A percentile compares a stretch with the other conserved stretches of the same genome.
These are phyloP conservation scores for Netelia virgata DNA, from an alignment of 2,888 invertebrate species.

Conservation along the genomic window DNA sequence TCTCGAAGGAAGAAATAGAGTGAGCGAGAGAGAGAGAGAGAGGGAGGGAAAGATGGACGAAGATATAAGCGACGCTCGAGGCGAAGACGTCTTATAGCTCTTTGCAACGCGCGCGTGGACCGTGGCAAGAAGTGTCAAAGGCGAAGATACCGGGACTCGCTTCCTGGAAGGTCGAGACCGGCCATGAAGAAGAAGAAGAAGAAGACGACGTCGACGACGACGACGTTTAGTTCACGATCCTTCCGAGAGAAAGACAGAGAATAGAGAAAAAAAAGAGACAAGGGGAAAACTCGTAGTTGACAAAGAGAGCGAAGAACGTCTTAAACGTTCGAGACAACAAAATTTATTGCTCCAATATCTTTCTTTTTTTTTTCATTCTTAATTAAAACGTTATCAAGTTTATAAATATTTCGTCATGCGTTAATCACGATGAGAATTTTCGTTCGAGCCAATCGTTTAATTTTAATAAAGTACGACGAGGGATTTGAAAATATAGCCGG, in stretches of 20 bases:
- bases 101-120: constrained; percentile 40
- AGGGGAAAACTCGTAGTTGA: neutral
- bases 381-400: too few relatives aligned
- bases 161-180: constrained; percentile 66
- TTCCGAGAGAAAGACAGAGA: constrained; percentile 35
- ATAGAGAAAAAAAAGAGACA: neutral
- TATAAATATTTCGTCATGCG: too few relatives aligned
- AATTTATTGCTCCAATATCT: too few relatives aligned
- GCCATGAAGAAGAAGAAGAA: constrained; percentile 38
- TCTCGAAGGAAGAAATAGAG: constrained; percentile 13
- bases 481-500: neutral
- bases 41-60: constrained; percentile 33
- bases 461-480: neutral
- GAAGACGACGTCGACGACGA: constrained; percentile 30
- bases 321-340: neutral
- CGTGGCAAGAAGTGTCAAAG: constrained; percentile 67
- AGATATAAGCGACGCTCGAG: constrained; percentile 58
- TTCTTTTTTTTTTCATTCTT: too few relatives aligned
- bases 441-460: neutral
- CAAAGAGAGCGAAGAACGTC: neutral
- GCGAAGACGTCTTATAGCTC: constrained; percentile 34
- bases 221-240: constrained; percentile 39
- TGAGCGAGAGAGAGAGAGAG: constrained; percentile 25
- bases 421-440: too few relatives aligned
- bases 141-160: constrained; percentile 65